A percentile compares a stretch with the other conserved stretches of the same genome.
Conservation (phyloP, 2,113 vertebrate genomes). For the Sceloporus tristichus region DNA sequence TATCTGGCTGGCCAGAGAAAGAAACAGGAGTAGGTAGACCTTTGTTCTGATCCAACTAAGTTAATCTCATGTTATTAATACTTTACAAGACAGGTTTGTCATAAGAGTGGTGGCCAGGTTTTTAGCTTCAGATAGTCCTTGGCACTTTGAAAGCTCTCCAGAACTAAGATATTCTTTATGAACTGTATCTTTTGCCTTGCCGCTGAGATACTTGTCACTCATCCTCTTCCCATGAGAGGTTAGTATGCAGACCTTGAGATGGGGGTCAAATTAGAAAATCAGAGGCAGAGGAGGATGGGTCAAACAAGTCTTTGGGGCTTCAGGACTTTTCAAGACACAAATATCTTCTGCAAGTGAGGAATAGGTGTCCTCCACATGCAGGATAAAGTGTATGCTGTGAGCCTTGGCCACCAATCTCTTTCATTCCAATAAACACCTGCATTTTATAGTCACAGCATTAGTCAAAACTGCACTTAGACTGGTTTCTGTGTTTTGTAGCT, state of each 20-base stretch:
- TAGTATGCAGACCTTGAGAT: not conserved
- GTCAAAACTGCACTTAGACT: not conserved
- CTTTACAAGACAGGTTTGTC: not conserved
- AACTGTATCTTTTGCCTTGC: not conserved
- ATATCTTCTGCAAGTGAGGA: not conserved
- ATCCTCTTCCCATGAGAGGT: not conserved
- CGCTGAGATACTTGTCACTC: not conserved
- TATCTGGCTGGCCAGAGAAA: not conserved
- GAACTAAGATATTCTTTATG: not conserved
- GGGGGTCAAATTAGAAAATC: not conserved
- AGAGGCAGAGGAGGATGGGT: too few species aligned
- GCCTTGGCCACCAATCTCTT: not conserved
- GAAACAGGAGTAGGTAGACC: not conserved
- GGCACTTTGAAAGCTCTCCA: not conserved
- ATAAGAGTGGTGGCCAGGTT: not conserved
- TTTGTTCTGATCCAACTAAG: not conserved
- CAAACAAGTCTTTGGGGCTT: not conserved
- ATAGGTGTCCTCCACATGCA: not conserved
- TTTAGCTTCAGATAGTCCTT: not conserved
- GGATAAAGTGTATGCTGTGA: not conserved
- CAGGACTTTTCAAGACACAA: not conserved
- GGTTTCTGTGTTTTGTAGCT: slow-evolving; percentile 1
- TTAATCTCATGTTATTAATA: not conserved
- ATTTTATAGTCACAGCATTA: slow-evolving; percentile 8
- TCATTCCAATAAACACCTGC: not conserved